Evolutionary conservation across 2,888 invertebrate genomes (phyloP), one percentile per base, ranked within the genome.

Genomic region (Lepidocyrtinus sp.): DNA sequence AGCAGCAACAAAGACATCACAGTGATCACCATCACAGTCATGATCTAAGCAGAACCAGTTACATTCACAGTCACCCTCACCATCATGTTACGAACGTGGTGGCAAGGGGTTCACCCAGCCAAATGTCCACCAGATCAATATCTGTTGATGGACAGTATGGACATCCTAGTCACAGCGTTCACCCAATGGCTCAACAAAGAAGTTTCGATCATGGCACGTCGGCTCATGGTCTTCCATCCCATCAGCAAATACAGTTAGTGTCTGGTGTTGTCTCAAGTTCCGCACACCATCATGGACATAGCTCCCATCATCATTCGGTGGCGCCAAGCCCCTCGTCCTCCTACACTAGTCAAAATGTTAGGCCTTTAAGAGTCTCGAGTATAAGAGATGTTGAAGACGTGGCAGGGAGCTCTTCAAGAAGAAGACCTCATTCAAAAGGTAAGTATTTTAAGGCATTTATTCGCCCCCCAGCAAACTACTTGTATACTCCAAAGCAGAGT

Each of bases 371-470:
- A 73, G 84, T 86, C 1, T 75, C 83, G 25, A 84, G 82, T 50
- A 84, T 85, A 64, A 78, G 86, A 19, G 86, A 86, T 45, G 75
- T 85, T 46, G 84, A 86, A 17, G 84, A 83, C 71, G 77, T 82
- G 26, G 26, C 74, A 9, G 64, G 79, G 50, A 84, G 83, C 63
- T 73, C 65, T 25, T 77, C 81, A 46, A 75, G 85, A 65, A 50
- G 86, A 76, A 82, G 83, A 62, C 75, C 81, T 15, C 75, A 75
- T 25, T 65, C 75, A 19, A 75, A 75, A 61, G 75, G 75, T 75
- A 75, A 27, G 2, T 26, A 62, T 21, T 36, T 12, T 36, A 5
- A 36, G 5, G 36, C 36, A 36, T 7, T 5, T 36, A 7, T 36
- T 7, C 36, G 5, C 36, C 36, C 12, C 5, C 5, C 5, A 12